Percentiles rank a stretch among this genome's conserved stretches.
Conservation (phyloP, 2,113 vertebrate species). For the Dendrocopos noguchii region DNA sequence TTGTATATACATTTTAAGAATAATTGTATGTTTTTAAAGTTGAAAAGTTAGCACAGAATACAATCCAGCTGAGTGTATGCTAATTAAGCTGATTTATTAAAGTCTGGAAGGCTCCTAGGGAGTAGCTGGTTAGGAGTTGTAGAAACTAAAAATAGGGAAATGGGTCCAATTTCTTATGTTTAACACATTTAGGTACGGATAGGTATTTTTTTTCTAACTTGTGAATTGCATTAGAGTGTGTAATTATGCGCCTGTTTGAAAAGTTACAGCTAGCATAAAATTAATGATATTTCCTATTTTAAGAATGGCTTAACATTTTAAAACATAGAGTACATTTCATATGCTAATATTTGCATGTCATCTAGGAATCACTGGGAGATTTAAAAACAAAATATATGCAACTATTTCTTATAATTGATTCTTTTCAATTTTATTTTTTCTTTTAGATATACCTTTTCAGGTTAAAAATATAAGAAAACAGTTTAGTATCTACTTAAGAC, state of each 20-base stretch:
- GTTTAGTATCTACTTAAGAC: not conserved
- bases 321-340: not conserved
- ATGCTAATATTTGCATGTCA: not conserved
- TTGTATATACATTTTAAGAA: not conserved
- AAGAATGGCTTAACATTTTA: not conserved
- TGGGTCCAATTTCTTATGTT: not conserved
- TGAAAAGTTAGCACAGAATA: not conserved
- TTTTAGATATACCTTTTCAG: not conserved
- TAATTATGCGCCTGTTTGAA: not conserved
- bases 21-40: not conserved
- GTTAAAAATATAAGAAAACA: not conserved
- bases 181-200: not conserved
- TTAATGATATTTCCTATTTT: not conserved
- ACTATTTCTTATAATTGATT: not conserved
- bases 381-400: not conserved
- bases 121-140: not conserved
- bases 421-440: not conserved
- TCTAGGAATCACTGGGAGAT: not conserved
- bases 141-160: not conserved
- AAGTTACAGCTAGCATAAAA: not conserved
- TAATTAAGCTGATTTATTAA: slow-evolving; percentile 35
- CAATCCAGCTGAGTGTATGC: not conserved
- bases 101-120: not conserved
- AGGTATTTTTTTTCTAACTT: not conserved
- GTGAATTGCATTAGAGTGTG: not conserved